These are phyloP conservation scores for Camelus dromedarius DNA, from an alignment of 2,113 vertebrate species.

Conservation along the genomic window DNA sequence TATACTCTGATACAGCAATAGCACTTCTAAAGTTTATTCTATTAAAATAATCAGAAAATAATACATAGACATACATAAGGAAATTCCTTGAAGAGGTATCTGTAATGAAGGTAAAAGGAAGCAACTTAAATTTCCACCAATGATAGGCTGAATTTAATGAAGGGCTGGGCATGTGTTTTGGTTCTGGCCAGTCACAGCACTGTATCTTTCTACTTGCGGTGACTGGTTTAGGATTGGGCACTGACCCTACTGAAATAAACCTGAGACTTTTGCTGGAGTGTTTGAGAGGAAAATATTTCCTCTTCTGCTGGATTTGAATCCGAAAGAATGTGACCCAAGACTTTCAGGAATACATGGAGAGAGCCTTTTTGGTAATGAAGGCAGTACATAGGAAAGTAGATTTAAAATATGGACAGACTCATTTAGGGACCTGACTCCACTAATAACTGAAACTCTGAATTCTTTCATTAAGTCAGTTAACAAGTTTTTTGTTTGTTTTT, in stretches of 20 bases:
- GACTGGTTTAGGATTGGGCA: not conserved
- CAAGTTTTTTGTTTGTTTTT: not conserved
- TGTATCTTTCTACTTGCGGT: not conserved
- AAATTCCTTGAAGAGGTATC: not conserved
- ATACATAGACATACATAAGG: not conserved
- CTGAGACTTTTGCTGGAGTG: not conserved
- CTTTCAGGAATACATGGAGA: not conserved
- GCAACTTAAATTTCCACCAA: not conserved
- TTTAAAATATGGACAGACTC: not conserved
- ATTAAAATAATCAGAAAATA: not conserved
- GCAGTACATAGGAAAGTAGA: not conserved
- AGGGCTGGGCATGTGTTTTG: not conserved
- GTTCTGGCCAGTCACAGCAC: not conserved
- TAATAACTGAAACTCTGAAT: not conserved
- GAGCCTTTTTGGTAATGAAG: not conserved
- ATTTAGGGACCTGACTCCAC: not conserved
- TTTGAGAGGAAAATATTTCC: not conserved
- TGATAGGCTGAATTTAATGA: not conserved
- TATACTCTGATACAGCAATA: not conserved
- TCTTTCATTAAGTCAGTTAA: not conserved
- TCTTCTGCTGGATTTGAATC: not conserved
- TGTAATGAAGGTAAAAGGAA: not conserved
- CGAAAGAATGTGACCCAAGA: not conserved
- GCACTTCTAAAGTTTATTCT: not conserved
- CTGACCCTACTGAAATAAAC: not conserved